These are phyloP conservation scores for Polypterus senegalus DNA, from an alignment of 2,113 vertebrate species.

Conservation along the genomic window DNA sequence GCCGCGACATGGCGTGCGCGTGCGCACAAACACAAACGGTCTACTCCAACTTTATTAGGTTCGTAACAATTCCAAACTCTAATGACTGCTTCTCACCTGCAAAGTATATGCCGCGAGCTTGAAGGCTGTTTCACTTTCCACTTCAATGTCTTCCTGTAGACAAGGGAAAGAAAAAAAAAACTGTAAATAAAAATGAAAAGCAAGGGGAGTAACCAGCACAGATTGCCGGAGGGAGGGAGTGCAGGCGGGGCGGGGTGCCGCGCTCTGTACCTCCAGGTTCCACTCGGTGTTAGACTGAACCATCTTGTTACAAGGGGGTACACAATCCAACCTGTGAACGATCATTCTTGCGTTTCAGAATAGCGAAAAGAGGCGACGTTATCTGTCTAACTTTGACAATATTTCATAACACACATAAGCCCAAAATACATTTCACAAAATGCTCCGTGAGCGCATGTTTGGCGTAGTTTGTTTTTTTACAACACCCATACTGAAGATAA, in stretches of 20 bases:
- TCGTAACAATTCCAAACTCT: not conserved
- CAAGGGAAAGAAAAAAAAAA: slow-evolving; percentile 22
- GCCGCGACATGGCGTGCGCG: no score
- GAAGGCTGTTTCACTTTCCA: slow-evolving; percentile 78
- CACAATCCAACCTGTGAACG: no score
- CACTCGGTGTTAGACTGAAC: slow-evolving; percentile 50
- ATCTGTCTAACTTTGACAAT: no score
- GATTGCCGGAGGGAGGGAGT: slow-evolving; percentile 1
- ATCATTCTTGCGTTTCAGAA: no score
- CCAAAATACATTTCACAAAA: no score
- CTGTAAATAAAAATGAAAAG: not conserved
- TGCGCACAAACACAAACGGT: no score
- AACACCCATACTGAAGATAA: no score
- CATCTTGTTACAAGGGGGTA: slow-evolving; percentile 25
- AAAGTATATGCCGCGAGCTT: slow-evolving; percentile 78
- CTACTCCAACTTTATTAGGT: no score
- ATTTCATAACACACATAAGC: no score
- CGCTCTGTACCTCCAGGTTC: slow-evolving; percentile 46
- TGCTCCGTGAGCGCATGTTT: no score
- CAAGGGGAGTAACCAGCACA: not conserved
- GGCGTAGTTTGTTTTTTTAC: no score
- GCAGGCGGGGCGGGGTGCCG: slow-evolving; percentile 25
- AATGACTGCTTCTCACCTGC: slow-evolving; percentile 64
- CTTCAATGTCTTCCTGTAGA: slow-evolving; percentile 72
- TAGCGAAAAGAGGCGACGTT: no score